Evolutionary conservation across 2,113 vertebrate genomes (phyloP), one percentile per base, ranked within the genome.

Genomic region (Psittacus erithacus): DNA sequence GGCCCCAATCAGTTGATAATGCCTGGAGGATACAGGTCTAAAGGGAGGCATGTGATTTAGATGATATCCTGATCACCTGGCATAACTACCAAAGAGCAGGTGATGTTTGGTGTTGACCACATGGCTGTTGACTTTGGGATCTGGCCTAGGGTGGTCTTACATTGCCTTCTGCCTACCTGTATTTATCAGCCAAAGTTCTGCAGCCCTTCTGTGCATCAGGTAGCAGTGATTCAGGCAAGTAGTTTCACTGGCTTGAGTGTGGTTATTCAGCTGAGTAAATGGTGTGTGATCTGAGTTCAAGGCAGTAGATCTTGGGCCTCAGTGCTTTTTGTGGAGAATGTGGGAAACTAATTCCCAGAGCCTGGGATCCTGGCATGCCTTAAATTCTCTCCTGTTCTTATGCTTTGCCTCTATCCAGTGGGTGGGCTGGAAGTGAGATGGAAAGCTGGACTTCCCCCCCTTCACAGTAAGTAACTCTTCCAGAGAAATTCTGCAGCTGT

Each of bases 321-420:
- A 94, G 70, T 38, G 16, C 23, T 88, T 85, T 81, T 83, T 76
- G 59, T 81, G 77, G 19, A 73, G 35, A 73, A 28, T 41, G 78
- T 91, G 59, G 88, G 83, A 90, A 92, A 64, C 71, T 68, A 86
- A 65, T 82, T 96, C 59, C 52, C 57, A 82, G 63, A 89, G 78
- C 33, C 27, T 76, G 88, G 41, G 81, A 92, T 92, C 46, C 86
- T 73, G 71, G 67, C 88, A 69, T 88, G 78, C 81, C 79, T 94
- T 68, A 82, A 73, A 91, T 95, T 95, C 92, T 92, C 80, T 79
- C 57, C 65, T 43, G 39, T 86, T 96, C 83, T 93, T 93, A 86
- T 1, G 25, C 50, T 84, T 87, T 96, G 68, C 67, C 57, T 86
- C 69, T 75, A 5, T 80, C 81, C 22, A 2, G 92, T 93, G 73